Base-by-base conservation (phyloP, 2,797 vertebrate species). In the Phalanger gymnotis region DNA sequence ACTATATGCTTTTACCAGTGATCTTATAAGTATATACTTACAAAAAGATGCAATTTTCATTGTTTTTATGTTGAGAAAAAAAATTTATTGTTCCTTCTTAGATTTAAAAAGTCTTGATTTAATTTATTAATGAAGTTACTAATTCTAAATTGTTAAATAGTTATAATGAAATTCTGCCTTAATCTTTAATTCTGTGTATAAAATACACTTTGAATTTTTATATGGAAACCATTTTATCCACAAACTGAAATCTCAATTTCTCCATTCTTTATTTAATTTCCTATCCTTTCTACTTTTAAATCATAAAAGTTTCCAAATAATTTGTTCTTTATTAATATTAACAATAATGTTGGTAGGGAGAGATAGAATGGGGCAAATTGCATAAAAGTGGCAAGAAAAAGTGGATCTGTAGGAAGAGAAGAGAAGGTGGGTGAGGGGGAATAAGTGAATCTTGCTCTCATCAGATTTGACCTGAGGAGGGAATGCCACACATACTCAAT, bases 31-130 rank as follows among this genome's bases (percentile, higher is more conserved):
- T 53, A 53, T 51, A 11, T 12, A 51, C 11, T 93, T 92, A 34
- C 9, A 13, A 53, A 97, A 96, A 97, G 53, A 81, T 90, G 1
- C 40, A 53, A 47, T 40, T 27, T 93, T 97, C 93, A 95, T 90
- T 94, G 97, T 90, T 54, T 54, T 93, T 96, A 97, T 90, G 30
- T 90, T 55, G 30, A 73, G 4, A 10, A 51, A 34, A 34, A 47
- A n/a, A 96, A n/a, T 93, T 54, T 6, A 52, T 1, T 91, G 4
- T 92, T 89, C 55, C 91, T 53, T 31, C 28, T 93, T n/a, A 93
- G 12, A 92, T 93, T 73, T 66, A 93, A 96, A 94, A 92, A 54
- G 90, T 92, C 19, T 30, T 90, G 28, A 89, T 91, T 54, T 91
- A 40, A 56, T 11, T 56, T 34, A 91, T 34, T 25, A 54, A 40